A percentile compares a stretch with the other conserved stretches of the same genome.
Conservation (phyloP, 2,113 vertebrate genomes). For the Neolamprologus hecqui region DNA sequence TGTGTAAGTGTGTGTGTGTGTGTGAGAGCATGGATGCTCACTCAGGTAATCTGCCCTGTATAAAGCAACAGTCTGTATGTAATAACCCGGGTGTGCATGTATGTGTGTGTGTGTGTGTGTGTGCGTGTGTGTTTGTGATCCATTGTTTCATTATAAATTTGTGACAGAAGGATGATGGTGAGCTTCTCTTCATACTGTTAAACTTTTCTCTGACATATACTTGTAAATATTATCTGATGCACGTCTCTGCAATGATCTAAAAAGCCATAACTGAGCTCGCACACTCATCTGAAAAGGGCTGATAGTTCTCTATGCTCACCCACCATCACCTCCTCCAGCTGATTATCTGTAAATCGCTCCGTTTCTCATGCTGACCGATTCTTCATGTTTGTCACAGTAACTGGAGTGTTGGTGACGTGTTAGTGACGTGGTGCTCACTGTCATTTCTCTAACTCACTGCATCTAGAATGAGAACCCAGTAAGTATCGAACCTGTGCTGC, state of each 20-base stretch:
- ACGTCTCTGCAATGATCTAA: not conserved
- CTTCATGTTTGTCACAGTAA: not conserved
- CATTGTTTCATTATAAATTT: not conserved
- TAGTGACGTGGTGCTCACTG: accelerated
- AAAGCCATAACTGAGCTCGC: not conserved
- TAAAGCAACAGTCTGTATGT: constrained; percentile 22
- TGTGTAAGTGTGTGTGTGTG: accelerated
- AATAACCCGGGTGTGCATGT: not conserved
- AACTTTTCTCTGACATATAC: not conserved
- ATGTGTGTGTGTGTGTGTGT: accelerated
- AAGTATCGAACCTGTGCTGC: not conserved
- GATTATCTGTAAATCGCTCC: not conserved
- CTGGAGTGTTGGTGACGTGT: accelerated
- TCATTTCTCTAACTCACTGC: not conserved
- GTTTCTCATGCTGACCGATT: not conserved
- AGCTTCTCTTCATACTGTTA: not conserved
- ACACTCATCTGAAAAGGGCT: not conserved
- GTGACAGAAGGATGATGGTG: not conserved
- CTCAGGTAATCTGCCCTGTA: constrained; percentile 49
- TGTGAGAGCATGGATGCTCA: no score
- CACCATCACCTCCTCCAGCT: not conserved
- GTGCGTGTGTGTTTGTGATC: accelerated
- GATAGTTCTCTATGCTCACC: not conserved
- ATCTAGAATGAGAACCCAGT: not conserved
- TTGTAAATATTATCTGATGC: not conserved